A percentile compares a stretch with the other conserved stretches of the same genome.
These are phyloP conservation scores for Pogonocichla stellata DNA, from an alignment of 2,113 vertebrate genomes.

Conservation along the genomic window DNA sequence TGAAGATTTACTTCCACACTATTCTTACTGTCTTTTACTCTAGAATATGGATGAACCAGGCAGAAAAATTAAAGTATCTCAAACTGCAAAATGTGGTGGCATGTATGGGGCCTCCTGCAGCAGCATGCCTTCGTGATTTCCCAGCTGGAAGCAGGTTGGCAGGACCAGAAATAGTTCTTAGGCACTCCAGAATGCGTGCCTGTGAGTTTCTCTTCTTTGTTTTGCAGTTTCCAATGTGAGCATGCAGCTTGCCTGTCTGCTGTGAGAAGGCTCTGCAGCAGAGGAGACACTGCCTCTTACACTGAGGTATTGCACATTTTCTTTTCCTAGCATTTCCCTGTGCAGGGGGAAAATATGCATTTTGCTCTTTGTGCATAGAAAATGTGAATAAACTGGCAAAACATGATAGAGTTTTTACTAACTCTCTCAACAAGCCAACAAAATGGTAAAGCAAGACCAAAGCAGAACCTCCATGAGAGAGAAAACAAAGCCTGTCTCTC, in stretches of 20 bases:
- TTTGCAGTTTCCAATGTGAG: not conserved
- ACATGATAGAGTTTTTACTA: not conserved
- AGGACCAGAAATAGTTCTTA: not conserved
- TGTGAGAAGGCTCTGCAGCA: not conserved
- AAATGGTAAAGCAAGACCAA: not conserved
- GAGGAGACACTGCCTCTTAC: not conserved
- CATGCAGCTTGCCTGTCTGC: not conserved
- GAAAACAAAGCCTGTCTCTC: conserved; percentile 61
- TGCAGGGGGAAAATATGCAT: not conserved
- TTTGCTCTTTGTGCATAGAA: not conserved
- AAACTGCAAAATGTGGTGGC: not conserved
- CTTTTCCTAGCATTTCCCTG: not conserved
- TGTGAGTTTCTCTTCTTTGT: conserved; percentile 22
- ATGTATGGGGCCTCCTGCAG: not conserved
- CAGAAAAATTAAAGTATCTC: not conserved
- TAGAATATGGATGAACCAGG: not conserved
- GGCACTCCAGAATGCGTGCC: not conserved
- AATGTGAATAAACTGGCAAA: not conserved
- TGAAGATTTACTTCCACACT: not conserved
- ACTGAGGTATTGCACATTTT: not conserved
- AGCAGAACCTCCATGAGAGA: not conserved
- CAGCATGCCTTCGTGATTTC: fast-evolving
- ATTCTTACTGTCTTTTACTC: not conserved
- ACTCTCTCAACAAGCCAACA: not conserved
- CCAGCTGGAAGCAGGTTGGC: not conserved